Percentiles rank a stretch among this genome's conserved stretches.
Conservation (phyloP, 2,113 vertebrate genomes). For the Plestiodon gilberti region DNA sequence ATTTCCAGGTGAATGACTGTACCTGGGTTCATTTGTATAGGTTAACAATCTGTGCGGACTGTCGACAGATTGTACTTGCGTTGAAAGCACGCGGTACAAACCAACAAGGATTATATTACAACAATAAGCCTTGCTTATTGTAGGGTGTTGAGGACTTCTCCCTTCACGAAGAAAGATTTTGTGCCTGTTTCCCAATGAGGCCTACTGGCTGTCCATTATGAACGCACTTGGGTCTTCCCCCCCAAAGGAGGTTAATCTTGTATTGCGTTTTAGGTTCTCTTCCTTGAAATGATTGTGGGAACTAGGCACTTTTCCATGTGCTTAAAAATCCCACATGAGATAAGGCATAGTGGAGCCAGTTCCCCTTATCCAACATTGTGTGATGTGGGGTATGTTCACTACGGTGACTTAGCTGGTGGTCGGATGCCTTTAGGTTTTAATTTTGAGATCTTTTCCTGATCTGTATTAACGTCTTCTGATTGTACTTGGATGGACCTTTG, state of each 20-base stretch:
- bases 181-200: background rate
- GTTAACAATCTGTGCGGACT: no score
- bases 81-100: no score
- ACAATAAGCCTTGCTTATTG: background rate
- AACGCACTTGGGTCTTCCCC: background rate
- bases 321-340: background rate
- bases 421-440: background rate
- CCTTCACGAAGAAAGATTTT: background rate
- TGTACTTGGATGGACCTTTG: background rate
- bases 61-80: no score
- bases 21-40: no score
- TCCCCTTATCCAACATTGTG: background rate
- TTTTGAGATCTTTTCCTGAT: background rate
- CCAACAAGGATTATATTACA: no score
- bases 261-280: background rate
- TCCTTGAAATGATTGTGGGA: background rate
- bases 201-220: background rate
- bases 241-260: background rate
- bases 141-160: background rate
- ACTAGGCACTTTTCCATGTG: background rate
- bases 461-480: slow-evolving; percentile 18
- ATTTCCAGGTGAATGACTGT: no score
- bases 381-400: background rate
- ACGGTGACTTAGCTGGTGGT: background rate
- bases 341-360: background rate